These are phyloP conservation scores for Nebria ingens DNA, from an alignment of 1,140 invertebrate genomes.

Conservation along the genomic window DNA sequence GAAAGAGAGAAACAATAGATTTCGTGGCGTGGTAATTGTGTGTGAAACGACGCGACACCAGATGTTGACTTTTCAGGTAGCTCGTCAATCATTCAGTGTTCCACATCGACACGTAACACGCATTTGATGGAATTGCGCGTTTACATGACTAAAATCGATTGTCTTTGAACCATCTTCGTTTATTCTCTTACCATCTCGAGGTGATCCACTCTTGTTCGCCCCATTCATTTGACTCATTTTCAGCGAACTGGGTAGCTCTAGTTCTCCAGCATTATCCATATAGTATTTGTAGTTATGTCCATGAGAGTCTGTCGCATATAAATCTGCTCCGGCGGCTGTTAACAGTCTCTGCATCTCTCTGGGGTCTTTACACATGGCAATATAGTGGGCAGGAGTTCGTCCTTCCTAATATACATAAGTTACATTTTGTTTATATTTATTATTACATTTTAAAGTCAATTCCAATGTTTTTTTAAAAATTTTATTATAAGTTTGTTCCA, in stretches of 20 bases:
- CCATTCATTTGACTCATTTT: slow-evolving; percentile 30
- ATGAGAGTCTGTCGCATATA: slow-evolving; percentile 50
- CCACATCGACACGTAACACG: neutral
- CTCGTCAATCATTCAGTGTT: slow-evolving; percentile 3
- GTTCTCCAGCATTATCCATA: slow-evolving; percentile 43
- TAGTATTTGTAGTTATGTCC: slow-evolving; percentile 63
- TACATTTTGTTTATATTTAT: too few relatives aligned
- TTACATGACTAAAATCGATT: slow-evolving; percentile 14
- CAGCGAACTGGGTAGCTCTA: slow-evolving; percentile 46
- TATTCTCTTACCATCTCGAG: slow-evolving; percentile 35
- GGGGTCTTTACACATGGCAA: slow-evolving; percentile 52
- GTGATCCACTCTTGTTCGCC: slow-evolving; percentile 32
- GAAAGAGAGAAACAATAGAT: neutral
- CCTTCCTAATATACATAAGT: too few relatives aligned
- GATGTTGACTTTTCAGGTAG: neutral
- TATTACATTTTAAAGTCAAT: too few relatives aligned
- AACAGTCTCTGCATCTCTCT: slow-evolving; percentile 52
- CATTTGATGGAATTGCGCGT: neutral
- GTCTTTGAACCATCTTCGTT: too few relatives aligned
- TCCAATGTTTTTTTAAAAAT: too few relatives aligned
- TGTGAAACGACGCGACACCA: neutral
- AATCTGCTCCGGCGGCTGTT: slow-evolving; percentile 54
- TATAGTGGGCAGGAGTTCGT: slow-evolving; percentile 73
- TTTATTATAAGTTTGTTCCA: too few relatives aligned
- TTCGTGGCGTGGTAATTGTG: neutral